Percentiles rank a stretch among this genome's conserved stretches.
These are phyloP conservation scores for Urocyon cinereoargenteus DNA, from an alignment of 2,797 vertebrate species.

Conservation along the genomic window DNA sequence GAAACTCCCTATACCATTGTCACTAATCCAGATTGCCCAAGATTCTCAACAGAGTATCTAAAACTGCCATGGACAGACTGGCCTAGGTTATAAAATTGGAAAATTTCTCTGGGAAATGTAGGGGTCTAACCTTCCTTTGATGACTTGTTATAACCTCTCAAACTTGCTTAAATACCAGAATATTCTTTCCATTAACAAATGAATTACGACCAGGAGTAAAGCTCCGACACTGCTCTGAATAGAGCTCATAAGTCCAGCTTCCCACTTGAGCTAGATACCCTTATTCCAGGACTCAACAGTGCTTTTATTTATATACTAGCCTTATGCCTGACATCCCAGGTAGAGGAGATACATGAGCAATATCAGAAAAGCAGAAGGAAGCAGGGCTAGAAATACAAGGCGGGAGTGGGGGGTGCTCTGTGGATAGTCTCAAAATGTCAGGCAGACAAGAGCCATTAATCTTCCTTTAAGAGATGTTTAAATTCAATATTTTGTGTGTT, in stretches of 20 bases:
- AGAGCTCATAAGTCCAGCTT: not conserved
- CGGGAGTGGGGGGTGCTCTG: too few species aligned
- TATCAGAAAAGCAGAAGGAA: not conserved
- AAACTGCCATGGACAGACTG: not conserved
- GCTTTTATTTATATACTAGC: not conserved
- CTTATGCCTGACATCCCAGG: not conserved
- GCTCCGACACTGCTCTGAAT: not conserved
- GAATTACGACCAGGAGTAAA: not conserved
- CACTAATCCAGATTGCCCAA: not conserved
- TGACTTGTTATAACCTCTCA: not conserved
- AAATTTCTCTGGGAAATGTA: not conserved
- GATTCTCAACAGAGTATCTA: not conserved
- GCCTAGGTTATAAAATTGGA: not conserved
- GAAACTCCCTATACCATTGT: not conserved
- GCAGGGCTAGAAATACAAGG: not conserved
- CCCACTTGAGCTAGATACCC: too few species aligned
- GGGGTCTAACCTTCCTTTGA: not conserved
- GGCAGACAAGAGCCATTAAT: not conserved
- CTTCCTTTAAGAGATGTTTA: slow-evolving; percentile 16
- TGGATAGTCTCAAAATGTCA: not conserved
- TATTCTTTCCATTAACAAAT: not conserved
- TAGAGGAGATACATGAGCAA: not conserved
- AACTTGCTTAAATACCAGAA: not conserved
- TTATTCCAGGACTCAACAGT: not conserved
- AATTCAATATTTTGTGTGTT: not conserved